phyloP scores from a whole-genome alignment of 2,888 invertebrate genomes.

The Ennomos erosarius region DNA sequence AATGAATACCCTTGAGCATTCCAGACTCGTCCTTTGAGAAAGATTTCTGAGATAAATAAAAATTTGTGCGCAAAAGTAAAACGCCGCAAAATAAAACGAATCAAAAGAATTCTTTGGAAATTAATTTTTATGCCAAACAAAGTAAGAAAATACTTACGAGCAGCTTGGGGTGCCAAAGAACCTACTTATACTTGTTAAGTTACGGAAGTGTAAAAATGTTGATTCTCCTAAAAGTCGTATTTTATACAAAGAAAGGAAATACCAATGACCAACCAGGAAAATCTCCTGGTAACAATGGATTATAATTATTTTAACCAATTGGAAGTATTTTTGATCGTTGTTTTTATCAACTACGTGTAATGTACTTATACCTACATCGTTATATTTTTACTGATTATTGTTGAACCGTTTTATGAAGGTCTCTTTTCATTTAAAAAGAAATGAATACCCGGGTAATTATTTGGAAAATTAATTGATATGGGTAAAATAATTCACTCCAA shows the following conservation, averaged over 20 bases:
- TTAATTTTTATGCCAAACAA: constrained; percentile 49
- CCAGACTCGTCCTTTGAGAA: constrained; percentile 70
- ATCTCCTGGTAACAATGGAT: too few species aligned
- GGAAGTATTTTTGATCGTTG: too few species aligned
- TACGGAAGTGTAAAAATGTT: constrained; percentile 6
- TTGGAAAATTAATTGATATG: too few species aligned
- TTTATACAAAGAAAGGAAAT: constrained; percentile 8
- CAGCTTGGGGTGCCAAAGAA: constrained; percentile 12
- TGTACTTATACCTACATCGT: too few species aligned
- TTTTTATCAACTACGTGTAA: too few species aligned
- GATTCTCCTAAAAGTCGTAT: background rate
- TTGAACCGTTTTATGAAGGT: too few species aligned
- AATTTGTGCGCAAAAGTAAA: constrained; percentile 64
- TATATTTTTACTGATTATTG: too few species aligned
- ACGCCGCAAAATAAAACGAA: constrained; percentile 62
- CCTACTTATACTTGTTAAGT: constrained; percentile 1
- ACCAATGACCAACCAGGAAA: too few species aligned
- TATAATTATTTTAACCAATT: too few species aligned
- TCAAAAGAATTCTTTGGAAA: constrained; percentile 67
- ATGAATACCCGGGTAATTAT: too few species aligned
- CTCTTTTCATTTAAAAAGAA: too few species aligned
- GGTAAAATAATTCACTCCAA: too few species aligned
- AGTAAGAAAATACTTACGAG: constrained; percentile 24
- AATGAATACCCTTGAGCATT: constrained; percentile 73
- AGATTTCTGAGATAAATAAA: constrained; percentile 72